These are phyloP conservation scores for Trypoxylus dichotomus DNA, from an alignment of 1,140 invertebrate genomes.

Conservation along the genomic window DNA sequence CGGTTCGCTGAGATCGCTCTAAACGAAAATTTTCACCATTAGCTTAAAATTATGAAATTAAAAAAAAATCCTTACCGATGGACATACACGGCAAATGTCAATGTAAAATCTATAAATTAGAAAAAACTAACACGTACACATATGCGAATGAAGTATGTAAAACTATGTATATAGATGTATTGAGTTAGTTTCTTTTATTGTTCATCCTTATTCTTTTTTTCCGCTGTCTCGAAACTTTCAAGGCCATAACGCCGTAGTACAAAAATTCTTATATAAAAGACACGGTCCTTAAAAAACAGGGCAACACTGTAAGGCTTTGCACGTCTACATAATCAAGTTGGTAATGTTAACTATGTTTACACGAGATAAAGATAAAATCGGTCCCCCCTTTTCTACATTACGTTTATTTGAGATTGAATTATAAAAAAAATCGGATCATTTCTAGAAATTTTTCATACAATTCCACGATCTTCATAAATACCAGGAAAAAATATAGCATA, in stretches of 20 bases:
- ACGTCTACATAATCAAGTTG: not conserved
- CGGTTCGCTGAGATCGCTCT: slow-evolving; percentile 1
- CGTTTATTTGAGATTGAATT: too few species aligned
- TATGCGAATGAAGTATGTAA: not conserved
- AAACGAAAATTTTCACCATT: not conserved
- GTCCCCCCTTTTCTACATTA: not conserved
- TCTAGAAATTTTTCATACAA: too few species aligned
- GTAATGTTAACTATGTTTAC: not conserved
- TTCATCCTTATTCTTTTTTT: not conserved
- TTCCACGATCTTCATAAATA: too few species aligned
- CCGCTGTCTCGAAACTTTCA: not conserved
- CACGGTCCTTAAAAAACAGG: not conserved
- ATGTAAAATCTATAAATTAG: not conserved
- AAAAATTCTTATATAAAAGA: not conserved
- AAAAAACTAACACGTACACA: not conserved
- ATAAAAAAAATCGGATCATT: too few species aligned
- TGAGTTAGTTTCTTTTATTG: not conserved
- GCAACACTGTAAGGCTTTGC: not conserved
- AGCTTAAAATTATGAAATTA: not conserved
- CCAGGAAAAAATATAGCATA: too few species aligned
- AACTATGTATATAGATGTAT: too few species aligned
- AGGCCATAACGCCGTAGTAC: not conserved
- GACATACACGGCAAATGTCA: not conserved
- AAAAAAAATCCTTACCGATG: not conserved
- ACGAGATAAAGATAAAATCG: not conserved